Base-by-base conservation (phyloP, 2,888 invertebrate genomes). In the Phortica okadai region DNA sequence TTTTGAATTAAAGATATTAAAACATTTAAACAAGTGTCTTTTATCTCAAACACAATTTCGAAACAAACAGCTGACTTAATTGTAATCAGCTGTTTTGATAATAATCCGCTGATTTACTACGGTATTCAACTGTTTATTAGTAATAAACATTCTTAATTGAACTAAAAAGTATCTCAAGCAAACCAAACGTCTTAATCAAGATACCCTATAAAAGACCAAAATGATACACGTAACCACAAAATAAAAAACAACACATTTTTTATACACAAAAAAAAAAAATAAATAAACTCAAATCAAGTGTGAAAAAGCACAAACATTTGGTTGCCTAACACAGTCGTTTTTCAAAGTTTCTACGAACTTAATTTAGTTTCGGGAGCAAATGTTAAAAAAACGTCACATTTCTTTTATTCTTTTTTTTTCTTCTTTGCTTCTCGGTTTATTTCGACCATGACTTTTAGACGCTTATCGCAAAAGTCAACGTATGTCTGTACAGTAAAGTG, bases 381-480 rank as follows among this genome's bases (percentile, higher is more conserved):
- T 86, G 85, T 84, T 85, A 87, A 86, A 85, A 86, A 86, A 82
- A 81, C 80, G 72, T 80, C 74, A 75, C 21, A n/a, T 72, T 41
- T 56, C 2, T 70, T 77, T 75, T 21, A 21, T 21, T 21, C 0
- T 21, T 21, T 21, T 21, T 21, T 21, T 21, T 70, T 21, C 21
- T 74, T 70, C 54, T 14, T 58, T 69, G 10, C 33, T 5, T 33
- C 33, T 33, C 33, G 33, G 11, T 14, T 14, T 66, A 64, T 77
- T 59, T 77, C 73, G 74, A 41, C 45, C 70, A 72, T 54, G 70
- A 56, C 70, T 72, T 62, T 62, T 76, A 33, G 33, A 4, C 76
- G 76, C 81, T 78, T 80, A 82, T 33, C 33, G 81, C 82, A 83
- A 84, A 81, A 83, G 82, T 80, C 80, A 83, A 84, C 66, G 66